Percentiles rank a stretch among this genome's conserved stretches.
phyloP scores from a whole-genome alignment of 2,797 vertebrate species.

The Platalea minor region DNA sequence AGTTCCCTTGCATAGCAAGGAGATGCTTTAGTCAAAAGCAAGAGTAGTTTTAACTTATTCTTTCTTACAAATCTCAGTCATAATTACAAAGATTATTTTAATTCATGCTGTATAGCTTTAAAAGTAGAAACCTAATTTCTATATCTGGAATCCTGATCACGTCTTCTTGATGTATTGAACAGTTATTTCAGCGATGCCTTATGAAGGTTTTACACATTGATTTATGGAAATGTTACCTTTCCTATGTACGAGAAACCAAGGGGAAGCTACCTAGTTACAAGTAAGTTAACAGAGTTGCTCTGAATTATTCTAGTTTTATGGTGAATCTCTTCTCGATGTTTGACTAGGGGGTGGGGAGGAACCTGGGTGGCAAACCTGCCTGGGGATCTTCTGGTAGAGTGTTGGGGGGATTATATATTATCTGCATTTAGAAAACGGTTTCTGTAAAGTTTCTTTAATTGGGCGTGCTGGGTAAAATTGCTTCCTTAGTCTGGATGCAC shows the following conservation, averaged over 20 bases:
- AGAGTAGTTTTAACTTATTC: not conserved
- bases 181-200: constrained; percentile 99
- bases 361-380: not conserved
- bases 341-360: not conserved
- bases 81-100: not conserved
- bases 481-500: not conserved
- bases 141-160: constrained; percentile 46
- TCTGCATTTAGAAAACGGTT: not conserved
- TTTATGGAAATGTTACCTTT: constrained; percentile 99
- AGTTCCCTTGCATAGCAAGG: not conserved
- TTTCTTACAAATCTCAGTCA: not conserved
- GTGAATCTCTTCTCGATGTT: not conserved
- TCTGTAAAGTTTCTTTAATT: not conserved
- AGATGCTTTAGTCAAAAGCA: not conserved
- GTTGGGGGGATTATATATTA: not conserved
- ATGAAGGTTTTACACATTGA: constrained; percentile 99
- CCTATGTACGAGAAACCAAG: constrained; percentile 98
- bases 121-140: constrained; percentile 15
- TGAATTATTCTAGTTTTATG: not conserved
- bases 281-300: constrained; percentile 79
- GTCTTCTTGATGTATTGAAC: constrained; percentile 64
- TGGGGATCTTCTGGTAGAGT: not conserved
- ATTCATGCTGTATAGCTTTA: not conserved
- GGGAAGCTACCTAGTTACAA: constrained; percentile 99
- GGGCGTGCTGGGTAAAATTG: not conserved